Percentiles rank a stretch among this genome's conserved stretches.
These are phyloP conservation scores for Acanthosepion lycidas DNA, from an alignment of 2,888 invertebrate species.

Conservation along the genomic window DNA sequence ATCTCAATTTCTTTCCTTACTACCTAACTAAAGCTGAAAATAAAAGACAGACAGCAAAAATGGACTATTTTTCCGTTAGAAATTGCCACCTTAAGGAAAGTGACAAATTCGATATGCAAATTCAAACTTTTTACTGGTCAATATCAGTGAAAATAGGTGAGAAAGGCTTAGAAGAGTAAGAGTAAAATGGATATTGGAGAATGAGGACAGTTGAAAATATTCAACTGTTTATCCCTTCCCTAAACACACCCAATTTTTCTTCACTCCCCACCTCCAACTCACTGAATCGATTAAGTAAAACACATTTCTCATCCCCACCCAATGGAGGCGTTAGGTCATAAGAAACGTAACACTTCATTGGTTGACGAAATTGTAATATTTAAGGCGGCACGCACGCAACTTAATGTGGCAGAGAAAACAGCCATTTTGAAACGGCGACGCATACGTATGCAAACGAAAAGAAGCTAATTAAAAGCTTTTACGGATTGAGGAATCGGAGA, in stretches of 20 bases:
- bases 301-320: neutral
- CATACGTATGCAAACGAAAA: neutral
- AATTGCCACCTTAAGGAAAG: neutral
- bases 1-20: neutral
- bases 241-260: neutral
- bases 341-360: neutral
- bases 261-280: neutral
- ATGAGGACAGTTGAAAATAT: neutral
- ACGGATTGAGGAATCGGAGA: neutral
- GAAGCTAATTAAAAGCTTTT: neutral
- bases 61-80: neutral
- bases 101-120: neutral
- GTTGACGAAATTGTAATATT: neutral
- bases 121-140: neutral
- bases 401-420: neutral
- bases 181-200: neutral
- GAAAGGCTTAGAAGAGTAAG: too few relatives aligned
- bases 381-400: neutral
- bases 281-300: neutral
- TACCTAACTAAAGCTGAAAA: neutral
- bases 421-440: neutral
- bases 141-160: too few relatives aligned
- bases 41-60: neutral
- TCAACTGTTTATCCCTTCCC: neutral
- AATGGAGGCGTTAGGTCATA: neutral